These are phyloP conservation scores for Erynnis tages DNA, from an alignment of 2,888 invertebrate species.

Conservation along the genomic window DNA sequence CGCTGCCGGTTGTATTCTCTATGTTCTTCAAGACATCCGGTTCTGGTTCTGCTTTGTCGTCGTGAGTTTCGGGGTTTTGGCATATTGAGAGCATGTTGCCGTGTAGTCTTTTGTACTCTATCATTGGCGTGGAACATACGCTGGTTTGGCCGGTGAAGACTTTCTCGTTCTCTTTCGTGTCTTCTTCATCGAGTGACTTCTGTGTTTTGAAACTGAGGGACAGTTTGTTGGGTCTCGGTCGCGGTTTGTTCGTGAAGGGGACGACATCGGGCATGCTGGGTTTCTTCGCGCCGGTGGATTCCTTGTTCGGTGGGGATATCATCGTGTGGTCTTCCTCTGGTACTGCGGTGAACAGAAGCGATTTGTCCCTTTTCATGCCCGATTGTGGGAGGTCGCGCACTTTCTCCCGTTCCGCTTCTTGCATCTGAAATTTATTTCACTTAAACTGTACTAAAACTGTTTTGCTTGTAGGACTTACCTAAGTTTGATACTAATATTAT, in stretches of 20 bases:
- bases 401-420: constrained; percentile 73
- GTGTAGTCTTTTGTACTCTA: constrained; percentile 88
- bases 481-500: no score
- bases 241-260: constrained; percentile 74
- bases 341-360: constrained; percentile 90
- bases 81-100: constrained; percentile 88
- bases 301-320: constrained; percentile 69
- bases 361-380: constrained; percentile 89
- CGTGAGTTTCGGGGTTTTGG: constrained; percentile 82
- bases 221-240: constrained; percentile 79
- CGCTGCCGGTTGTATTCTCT: constrained; percentile 56
- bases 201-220: constrained; percentile 82
- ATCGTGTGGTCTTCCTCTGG: constrained; percentile 87
- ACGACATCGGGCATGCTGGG: constrained; percentile 75
- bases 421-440: constrained; percentile 51
- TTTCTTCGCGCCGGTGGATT: constrained; percentile 50
- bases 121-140: constrained; percentile 89
- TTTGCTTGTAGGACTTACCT: no score
- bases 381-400: constrained; percentile 69
- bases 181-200: constrained; percentile 81
- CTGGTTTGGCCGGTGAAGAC: constrained; percentile 86
- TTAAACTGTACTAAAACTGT: no score
- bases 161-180: constrained; percentile 75
- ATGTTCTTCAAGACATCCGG: constrained; percentile 68
- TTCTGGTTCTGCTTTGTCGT: constrained; percentile 56